Conservation (phyloP, 30 jellyfish, hydroid and myxozoan genomes). For the Turritopsis rubra region DNA sequence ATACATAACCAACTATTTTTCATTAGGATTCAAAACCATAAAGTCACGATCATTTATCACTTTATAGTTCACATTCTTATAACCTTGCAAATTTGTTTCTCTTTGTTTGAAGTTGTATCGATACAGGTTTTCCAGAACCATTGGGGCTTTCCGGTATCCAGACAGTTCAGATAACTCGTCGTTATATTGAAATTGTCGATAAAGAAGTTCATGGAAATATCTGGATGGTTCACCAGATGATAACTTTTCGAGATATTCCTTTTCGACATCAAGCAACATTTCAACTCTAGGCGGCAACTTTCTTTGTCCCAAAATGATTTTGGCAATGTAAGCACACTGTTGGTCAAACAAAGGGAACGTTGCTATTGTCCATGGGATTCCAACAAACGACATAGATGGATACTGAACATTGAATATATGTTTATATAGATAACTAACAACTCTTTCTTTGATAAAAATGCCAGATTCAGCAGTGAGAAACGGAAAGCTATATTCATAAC, state of each 20-base stretch:
- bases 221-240: neutral
- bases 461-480: constrained; percentile 46
- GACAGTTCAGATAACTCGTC: constrained; percentile 15
- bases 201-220: constrained; percentile 8
- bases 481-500: constrained; percentile 59
- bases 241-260: neutral
- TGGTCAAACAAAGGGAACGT: constrained; percentile 51
- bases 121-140: neutral
- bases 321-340: constrained; percentile 53
- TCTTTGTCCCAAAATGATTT: constrained; percentile 33
- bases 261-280: constrained; percentile 34
- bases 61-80: neutral
- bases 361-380: constrained; percentile 41
- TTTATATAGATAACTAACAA: constrained; percentile 47
- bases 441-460: constrained; percentile 33
- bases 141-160: constrained; percentile 15
- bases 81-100: neutral
- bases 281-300: constrained; percentile 44
- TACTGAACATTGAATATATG: constrained; percentile 51
- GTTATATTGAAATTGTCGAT: constrained; percentile 18
- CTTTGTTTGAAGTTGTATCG: neutral
- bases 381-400: constrained; percentile 70
- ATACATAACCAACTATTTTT: too few species aligned
- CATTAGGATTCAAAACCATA: neutral
- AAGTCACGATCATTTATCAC: neutral